These are phyloP conservation scores for Aplochiton taeniatus DNA, from an alignment of 2,797 vertebrate genomes.

Conservation along the genomic window DNA sequence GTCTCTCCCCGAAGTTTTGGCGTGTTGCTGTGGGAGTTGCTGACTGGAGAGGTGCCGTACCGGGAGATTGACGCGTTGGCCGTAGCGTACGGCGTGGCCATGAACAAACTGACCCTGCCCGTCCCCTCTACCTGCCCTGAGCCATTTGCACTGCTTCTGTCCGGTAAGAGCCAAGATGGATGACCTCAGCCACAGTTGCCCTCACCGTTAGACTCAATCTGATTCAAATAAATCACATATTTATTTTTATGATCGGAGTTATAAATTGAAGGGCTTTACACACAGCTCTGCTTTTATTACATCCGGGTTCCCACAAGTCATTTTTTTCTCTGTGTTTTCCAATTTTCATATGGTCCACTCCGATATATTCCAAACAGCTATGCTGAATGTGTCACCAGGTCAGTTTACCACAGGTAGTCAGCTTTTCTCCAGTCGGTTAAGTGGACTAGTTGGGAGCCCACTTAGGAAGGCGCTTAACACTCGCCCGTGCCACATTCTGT, in stretches of 20 bases:
- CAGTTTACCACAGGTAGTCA: too few species aligned
- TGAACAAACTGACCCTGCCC: conserved; percentile 93
- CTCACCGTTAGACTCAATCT: background rate
- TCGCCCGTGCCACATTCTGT: too few species aligned
- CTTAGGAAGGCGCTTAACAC: too few species aligned
- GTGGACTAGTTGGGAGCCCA: too few species aligned
- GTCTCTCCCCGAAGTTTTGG: background rate
- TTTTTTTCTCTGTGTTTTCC: too few species aligned
- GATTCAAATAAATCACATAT: background rate
- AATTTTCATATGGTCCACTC: too few species aligned
- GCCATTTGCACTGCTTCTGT: conserved; percentile 85
- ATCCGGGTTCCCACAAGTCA: too few species aligned
- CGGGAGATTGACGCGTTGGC: conserved; percentile 89
- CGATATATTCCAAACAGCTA: too few species aligned
- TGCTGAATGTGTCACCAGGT: too few species aligned
- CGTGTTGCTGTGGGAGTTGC: conserved; percentile 90
- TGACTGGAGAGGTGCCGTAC: conserved; percentile 92
- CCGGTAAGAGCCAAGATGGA: conserved; percentile 70
- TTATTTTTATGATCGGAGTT: background rate
- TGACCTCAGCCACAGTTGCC: background rate
- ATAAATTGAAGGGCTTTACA: too few species aligned
- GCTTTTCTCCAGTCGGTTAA: too few species aligned
- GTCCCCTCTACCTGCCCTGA: conserved; percentile 91
- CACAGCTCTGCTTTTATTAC: too few species aligned
- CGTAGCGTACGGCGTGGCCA: conserved; percentile 89